Percentiles rank a stretch among this genome's conserved stretches.
Conservation (phyloP, 1,140 invertebrate species). For the Drosophila cardini region DNA sequence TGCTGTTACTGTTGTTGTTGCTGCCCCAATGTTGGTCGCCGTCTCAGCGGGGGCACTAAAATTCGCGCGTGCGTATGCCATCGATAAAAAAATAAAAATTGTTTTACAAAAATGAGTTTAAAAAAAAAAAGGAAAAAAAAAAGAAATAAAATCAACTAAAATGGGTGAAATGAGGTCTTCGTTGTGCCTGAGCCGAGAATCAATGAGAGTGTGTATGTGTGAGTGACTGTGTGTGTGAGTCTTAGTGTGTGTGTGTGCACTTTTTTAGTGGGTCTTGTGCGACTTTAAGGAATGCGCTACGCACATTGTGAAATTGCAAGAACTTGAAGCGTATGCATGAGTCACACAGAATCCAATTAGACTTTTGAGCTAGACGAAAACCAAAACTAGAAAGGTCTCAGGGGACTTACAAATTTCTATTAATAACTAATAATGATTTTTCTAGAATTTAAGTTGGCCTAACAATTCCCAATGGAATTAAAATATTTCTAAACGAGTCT, state of each 20-base stretch:
- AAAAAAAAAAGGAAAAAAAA: conserved; percentile 38
- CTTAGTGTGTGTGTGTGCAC: conserved; percentile 29
- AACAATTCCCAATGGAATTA: no score
- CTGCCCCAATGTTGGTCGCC: conserved; percentile 61
- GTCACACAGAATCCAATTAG: conserved; percentile 37
- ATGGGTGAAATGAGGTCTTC: conserved; percentile 75
- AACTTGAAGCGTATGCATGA: conserved; percentile 26
- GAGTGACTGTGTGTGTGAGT: conserved; percentile 24
- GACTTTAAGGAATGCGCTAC: conserved; percentile 65
- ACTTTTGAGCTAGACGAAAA: not conserved
- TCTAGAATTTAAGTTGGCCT: no score
- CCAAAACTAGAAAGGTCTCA: not conserved
- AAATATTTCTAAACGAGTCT: no score
- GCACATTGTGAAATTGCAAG: conserved; percentile 42
- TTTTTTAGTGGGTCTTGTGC: conserved; percentile 47
- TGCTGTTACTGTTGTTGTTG: conserved; percentile 46
- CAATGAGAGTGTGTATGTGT: conserved; percentile 15
- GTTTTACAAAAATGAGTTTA: conserved; percentile 72
- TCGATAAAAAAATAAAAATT: conserved; percentile 79
- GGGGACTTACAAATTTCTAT: not conserved
- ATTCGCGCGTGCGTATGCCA: conserved; percentile 82
- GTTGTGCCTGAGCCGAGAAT: conserved; percentile 34
- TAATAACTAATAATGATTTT: no score
- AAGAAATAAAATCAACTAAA: conserved; percentile 60
- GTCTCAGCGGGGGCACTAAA: conserved; percentile 75